A percentile compares a stretch with the other conserved stretches of the same genome.
Evolutionary conservation across 92 coral and sea anemone genomes (phyloP).

Genomic region (Heteractis magnifica): DNA sequence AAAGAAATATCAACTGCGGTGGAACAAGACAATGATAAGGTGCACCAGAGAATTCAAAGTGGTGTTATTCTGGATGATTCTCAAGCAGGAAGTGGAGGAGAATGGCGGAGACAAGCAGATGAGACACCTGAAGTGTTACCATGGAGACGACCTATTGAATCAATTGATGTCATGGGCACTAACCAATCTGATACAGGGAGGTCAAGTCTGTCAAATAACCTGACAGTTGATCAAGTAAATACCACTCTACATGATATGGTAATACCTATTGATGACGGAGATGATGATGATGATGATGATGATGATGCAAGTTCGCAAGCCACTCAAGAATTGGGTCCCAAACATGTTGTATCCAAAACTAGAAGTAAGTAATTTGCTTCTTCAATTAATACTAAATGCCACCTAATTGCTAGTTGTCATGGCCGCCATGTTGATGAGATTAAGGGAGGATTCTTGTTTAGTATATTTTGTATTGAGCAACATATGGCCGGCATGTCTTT

Average conservation of each 20-base stretch:
- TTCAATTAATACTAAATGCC: not conserved
- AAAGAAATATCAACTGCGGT: not conserved
- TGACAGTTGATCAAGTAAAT: slow-evolving; percentile 1
- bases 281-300: slow-evolving; percentile 21
- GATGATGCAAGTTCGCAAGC: slow-evolving; percentile 22
- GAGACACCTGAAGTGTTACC: not conserved
- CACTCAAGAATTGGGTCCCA: slow-evolving; percentile 21
- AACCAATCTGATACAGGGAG: not conserved
- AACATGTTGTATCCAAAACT: slow-evolving; percentile 17
- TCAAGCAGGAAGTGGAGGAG: not conserved
- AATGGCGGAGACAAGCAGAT: not conserved
- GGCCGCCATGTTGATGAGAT: too few relatives aligned
- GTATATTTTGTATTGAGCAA: too few relatives aligned
- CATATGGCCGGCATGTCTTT: too few relatives aligned
- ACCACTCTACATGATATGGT: not conserved
- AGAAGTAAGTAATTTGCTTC: slow-evolving; percentile 6
- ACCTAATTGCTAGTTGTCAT: too few relatives aligned
- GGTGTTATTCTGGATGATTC: not conserved
- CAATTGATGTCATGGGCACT: not conserved
- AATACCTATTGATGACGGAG: slow-evolving; percentile 1
- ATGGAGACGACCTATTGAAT: not conserved
- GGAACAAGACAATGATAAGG: not conserved
- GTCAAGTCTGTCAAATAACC: not conserved
- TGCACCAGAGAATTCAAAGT: not conserved
- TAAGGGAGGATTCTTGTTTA: too few relatives aligned